phyloP scores from a whole-genome alignment of 1,140 invertebrate species.

The Papilio glaucus region DNA sequence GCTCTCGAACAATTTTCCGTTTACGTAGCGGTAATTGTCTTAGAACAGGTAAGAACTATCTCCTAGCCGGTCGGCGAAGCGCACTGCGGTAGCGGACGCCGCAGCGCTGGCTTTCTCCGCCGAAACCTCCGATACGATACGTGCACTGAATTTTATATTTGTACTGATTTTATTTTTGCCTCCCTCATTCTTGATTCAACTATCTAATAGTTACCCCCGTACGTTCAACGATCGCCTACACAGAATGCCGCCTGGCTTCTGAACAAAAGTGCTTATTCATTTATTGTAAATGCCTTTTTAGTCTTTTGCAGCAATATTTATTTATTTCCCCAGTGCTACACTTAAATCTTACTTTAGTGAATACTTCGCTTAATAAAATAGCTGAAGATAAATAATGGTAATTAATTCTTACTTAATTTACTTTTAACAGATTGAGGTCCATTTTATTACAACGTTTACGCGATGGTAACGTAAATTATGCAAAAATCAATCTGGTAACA shows the following conservation, averaged over 20 bases:
- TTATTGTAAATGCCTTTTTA: background rate
- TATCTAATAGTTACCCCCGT: slow-evolving; percentile 71
- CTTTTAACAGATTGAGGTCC: slow-evolving; percentile 17
- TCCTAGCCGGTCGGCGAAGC: slow-evolving; percentile 58
- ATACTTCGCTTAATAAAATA: background rate
- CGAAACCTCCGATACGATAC: slow-evolving; percentile 71
- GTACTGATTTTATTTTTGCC: slow-evolving; percentile 81
- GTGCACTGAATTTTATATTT: slow-evolving; percentile 77
- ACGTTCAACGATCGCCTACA: slow-evolving; percentile 32
- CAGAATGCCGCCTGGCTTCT: slow-evolving; percentile 34
- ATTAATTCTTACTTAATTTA: slow-evolving; percentile 6
- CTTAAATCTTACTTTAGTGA: background rate
- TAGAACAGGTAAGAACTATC: slow-evolving; percentile 67
- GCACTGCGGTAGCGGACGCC: slow-evolving; percentile 69
- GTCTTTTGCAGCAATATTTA: background rate
- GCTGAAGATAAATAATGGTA: background rate
- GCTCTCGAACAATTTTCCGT: slow-evolving; percentile 76
- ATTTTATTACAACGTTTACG: slow-evolving; percentile 29
- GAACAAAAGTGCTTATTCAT: slow-evolving; percentile 31
- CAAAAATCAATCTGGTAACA: slow-evolving; percentile 67
- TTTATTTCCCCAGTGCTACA: background rate
- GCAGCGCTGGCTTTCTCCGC: slow-evolving; percentile 58
- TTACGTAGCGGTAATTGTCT: slow-evolving; percentile 80
- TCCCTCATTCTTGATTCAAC: slow-evolving; percentile 75
- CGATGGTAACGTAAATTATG: slow-evolving; percentile 64